Base-by-base conservation (phyloP, 2,797 vertebrate species). In the Phataginus tricuspis region DNA sequence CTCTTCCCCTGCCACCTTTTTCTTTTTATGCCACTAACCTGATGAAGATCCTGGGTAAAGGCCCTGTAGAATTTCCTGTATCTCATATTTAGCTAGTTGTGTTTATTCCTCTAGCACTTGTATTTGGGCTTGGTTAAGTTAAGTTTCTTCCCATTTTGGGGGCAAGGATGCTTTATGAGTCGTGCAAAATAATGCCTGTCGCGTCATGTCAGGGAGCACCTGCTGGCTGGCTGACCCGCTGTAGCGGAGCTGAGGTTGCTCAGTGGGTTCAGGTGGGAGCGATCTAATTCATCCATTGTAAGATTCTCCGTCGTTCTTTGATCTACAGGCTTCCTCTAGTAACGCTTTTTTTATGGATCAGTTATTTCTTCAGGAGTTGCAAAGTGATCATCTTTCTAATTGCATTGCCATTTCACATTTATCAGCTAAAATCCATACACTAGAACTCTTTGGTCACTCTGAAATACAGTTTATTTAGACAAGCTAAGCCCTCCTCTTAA, bases 91-190 rank as follows among this genome's bases (percentile, higher is more conserved):
- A 31, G 78, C 69, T 68, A 19, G 8, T 45, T 69, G 75, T 45
- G 71, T 53, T 78, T 53, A 42, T 75, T 39, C 37, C n/a, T 72
- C 64, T 83, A 29, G 85, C 57, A 4, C 9, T 63, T 64, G 13
- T 51, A 95, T 57, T 64, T 49, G 79, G 51, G 29, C 51, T 69
- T 90, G 12, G 45, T 74, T 86, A 82, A 84, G 91, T 82, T 90
- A 49, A 39, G 53, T 69, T 63, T 37, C 51, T 72, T 37, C 15
- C 94, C 27, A 19, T 57, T 78, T 84, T 86, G 2, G 45, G 45
- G 49, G 27, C 82, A 80, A 49, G 34, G 15, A 15, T 69, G 13
- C 15, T 95, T 74, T 53, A 14, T 25, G 59, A 53, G 5, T 55
- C 13, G 25, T 27, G 10, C 31, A 49, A 34, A 78, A 34, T 45